phyloP scores from a whole-genome alignment of 2,113 vertebrate species.

The Neogale vison region DNA sequence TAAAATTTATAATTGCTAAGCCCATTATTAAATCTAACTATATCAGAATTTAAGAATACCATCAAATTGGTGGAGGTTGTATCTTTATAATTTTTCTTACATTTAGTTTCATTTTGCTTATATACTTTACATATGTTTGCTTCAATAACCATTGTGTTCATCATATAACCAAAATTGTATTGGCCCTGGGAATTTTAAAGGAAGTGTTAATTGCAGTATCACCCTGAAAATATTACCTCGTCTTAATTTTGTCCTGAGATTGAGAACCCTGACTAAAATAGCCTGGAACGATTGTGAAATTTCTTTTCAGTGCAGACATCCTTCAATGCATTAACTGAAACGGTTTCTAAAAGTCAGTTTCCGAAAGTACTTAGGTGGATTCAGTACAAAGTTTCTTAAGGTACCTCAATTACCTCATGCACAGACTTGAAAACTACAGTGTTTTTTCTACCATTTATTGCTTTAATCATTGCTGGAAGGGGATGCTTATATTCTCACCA shows the following conservation, averaged over 20 bases:
- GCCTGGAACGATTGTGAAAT: background rate
- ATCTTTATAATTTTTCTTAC: background rate
- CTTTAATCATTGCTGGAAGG: background rate
- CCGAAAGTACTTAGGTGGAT: background rate
- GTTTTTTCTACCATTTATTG: background rate
- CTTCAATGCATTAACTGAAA: background rate
- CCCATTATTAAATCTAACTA: background rate
- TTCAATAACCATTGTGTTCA: background rate
- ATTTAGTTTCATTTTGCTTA: background rate
- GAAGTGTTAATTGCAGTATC: background rate
- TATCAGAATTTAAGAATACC: background rate
- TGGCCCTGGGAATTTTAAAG: background rate
- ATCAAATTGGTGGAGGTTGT: background rate
- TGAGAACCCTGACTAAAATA: background rate
- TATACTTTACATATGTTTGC: background rate
- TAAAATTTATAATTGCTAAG: background rate
- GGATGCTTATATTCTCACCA: background rate
- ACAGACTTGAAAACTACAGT: background rate
- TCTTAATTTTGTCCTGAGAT: background rate
- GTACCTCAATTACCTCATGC: background rate
- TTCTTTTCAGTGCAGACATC: background rate
- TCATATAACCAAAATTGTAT: background rate
- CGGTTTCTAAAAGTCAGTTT: background rate
- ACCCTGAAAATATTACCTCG: background rate
- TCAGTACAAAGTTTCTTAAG: background rate